Evolutionary conservation across 1,140 invertebrate genomes (phyloP).

Genomic region (Aleiodes sp.): DNA sequence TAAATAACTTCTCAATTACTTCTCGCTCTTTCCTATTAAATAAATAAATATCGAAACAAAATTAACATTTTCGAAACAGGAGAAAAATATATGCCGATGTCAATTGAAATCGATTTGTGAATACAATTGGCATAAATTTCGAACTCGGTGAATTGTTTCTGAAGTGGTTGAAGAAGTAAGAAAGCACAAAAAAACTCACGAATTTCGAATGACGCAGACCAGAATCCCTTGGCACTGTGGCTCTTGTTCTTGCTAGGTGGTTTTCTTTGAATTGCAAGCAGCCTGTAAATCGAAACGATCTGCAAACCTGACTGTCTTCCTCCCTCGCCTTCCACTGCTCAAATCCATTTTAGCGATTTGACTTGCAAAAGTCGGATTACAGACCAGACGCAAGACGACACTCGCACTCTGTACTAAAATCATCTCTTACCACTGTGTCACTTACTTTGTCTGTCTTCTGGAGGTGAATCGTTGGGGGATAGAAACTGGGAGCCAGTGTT

Average conservation of each 20-base stretch:
- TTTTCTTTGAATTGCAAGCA: slow-evolving; percentile 18
- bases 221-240: background rate
- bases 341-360: slow-evolving; percentile 18
- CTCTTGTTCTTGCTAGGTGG: background rate
- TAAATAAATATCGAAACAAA: no score
- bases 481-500: background rate
- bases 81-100: background rate
- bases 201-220: background rate
- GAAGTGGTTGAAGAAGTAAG: background rate
- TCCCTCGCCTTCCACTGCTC: background rate
- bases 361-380: slow-evolving; percentile 19
- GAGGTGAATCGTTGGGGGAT: background rate
- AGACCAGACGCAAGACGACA: slow-evolving; percentile 8
- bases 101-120: background rate
- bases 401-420: slow-evolving; percentile 2
- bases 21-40: no score
- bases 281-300: slow-evolving; percentile 9
- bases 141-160: background rate
- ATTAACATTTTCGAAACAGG: background rate
- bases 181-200: background rate
- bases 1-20: no score
- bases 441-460: slow-evolving; percentile 4
- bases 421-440: background rate
- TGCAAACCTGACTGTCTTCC: background rate
- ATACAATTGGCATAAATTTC: background rate